Base-by-base conservation (phyloP, 2,797 vertebrate genomes). In the Dryobates pubescens region DNA sequence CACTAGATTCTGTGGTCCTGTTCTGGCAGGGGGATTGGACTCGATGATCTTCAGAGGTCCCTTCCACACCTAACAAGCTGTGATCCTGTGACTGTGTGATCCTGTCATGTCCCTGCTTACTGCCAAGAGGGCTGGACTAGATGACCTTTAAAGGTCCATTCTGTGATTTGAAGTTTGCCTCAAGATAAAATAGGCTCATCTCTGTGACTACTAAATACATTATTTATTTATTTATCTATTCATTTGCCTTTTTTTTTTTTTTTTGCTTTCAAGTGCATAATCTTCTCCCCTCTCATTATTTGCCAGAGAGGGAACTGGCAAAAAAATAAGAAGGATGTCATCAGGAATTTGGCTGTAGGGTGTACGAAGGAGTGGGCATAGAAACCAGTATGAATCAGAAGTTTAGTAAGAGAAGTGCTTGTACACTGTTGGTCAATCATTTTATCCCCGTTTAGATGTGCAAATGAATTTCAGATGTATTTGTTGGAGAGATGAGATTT, bases 161-260 rank as follows among this genome's bases (percentile, higher is more conserved):
- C 45, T 47, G 20, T 47, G 18, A 47, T 47, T 47, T 7, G 18
- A 47, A 47, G 45, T 91, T 76, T 89, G 80, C 64, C 70, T 89
- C 68, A 82, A 68, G 29, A 17, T 79, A 38, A 62, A 92, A 79
- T 10, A 54, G 45, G 7, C 41, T 89, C 69, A 8, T 86, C 47
- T 90, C 72, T 47, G 36, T 70, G 58, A 82, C 68, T 76, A 59
- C 64, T 56, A 49, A 16, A 82, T 68, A 43, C 58, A 68, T 70
- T 89, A 79, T 64, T 59, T 96, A 88, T 38, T 87, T 96, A 89
- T 43, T 87, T 96, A 90, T 47, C 65, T 94, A 67, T 90, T 94
- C 38, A 77, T 91, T 90, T 69, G 13, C 38, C n/a, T n/a, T n/a
- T n/a, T 64, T 89, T 83, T 94, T 95, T 91, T 41, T 73, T 91